Base-by-base conservation (phyloP, 1,140 invertebrate genomes). In the Cydia pomonella region DNA sequence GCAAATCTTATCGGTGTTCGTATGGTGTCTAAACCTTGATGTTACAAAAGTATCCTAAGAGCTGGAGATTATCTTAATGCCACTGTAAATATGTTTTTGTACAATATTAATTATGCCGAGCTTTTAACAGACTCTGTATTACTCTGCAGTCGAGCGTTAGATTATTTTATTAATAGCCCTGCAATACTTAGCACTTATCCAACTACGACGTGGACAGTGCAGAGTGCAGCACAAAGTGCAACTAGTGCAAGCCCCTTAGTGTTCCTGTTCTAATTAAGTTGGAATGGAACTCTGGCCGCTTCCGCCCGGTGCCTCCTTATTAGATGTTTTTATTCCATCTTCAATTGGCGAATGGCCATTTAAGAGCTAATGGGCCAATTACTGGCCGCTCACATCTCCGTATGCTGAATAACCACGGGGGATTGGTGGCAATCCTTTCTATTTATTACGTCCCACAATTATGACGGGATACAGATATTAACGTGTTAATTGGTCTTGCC, bases 241-340 rank as follows among this genome's bases (percentile, higher is more conserved):
- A 6, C n/a, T n/a, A 50, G 47, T 50, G 53, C 18, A 21, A 12
- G 21, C 21, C 50, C 5, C n/a, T 53, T 2, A 21, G 50, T 18
- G 18, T 12, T 23, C 21, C 16, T 50, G 16, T 23, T 59, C 18
- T 21, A 23, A 59, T 59, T 59, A 59, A 59, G 53, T 59, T 59
- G n/a, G 21, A n/a, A 50, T 18, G 6, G 6, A n/a, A 23, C 3
- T 7, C 64, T 18, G 64, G n/a, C 27, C 64, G 29, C 64, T 69
- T 69, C 64, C 64, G 64, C 13, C 16, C 64, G n/a, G 9, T 9
- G 25, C 13, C 41, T 69, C 64, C 29, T 69, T 38, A 69, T 69
- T 69, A 69, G 64, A 69, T 9, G 64, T 27, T 69, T 69, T 41
- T 69, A 69, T 64, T 64, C 16, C 4, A 18, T 69, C 27, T 29